Evolutionary conservation across 2,888 invertebrate genomes (phyloP).

Genomic region (Coleophora flavipennella): DNA sequence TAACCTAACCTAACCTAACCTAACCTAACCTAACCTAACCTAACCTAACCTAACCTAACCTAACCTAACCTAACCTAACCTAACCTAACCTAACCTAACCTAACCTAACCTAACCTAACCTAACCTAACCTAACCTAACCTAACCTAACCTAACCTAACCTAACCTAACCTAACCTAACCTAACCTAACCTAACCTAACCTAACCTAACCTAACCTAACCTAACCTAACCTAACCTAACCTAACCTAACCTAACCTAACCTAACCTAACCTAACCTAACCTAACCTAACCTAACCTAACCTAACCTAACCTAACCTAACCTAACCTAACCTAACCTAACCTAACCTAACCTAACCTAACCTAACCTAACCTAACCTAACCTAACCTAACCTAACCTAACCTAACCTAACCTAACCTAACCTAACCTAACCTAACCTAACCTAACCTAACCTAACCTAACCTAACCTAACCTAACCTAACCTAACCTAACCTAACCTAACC

Average conservation of each 20-base stretch:
- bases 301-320: conserved; percentile 13
- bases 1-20: no score
- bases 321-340: conserved; percentile 13
- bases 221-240: conserved; percentile 19
- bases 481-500: conserved; percentile 10
- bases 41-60: no score
- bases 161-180: conserved; percentile 19
- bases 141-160: no score
- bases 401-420: conserved; percentile 9
- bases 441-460: conserved; percentile 9
- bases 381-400: conserved; percentile 11
- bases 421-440: conserved; percentile 9
- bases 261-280: conserved; percentile 17
- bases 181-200: conserved; percentile 18
- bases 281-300: conserved; percentile 15
- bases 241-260: conserved; percentile 18
- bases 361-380: conserved; percentile 12
- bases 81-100: no score
- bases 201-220: conserved; percentile 18
- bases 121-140: no score
- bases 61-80: no score
- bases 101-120: no score
- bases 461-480: conserved; percentile 9
- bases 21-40: no score
- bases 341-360: conserved; percentile 14